Base-by-base conservation (phyloP, 2,888 invertebrate species). In the Deilephila elpenor region DNA sequence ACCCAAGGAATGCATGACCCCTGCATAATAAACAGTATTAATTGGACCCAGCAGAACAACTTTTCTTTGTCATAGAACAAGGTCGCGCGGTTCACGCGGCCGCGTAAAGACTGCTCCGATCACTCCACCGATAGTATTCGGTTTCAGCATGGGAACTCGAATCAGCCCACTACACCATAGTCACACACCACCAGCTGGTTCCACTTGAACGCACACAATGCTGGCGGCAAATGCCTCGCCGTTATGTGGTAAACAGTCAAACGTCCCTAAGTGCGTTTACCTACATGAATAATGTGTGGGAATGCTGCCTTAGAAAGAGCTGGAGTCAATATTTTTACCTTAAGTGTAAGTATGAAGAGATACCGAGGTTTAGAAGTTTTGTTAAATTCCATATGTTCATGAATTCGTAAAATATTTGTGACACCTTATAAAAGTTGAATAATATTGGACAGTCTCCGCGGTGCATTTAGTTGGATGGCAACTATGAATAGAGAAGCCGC, bases 81-180 rank as follows among this genome's bases (percentile, higher is more conserved):
- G 71, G 56, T 71, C 34, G 71, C 25, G 44, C 67, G 44, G 67
- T 67, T 51, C 67, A 62, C 73, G 59, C 59, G 60, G 20, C 37
- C 34, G 70, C 70, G 71, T 62, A 61, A 62, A 73, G 59, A 74
- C 67, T 59, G 72, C 64, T 62, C 72, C 75, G 60, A 71, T 73
- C 75, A 74, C 67, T 67, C 76, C 71, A 74, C 73, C 77, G 78
- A 75, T 73, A 77, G 76, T 81, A 78, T 81, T 75, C 60, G 70
- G 77, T 80, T 79, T 78, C 81, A 80, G 75, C 78, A 78, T 79
- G 81, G 76, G 77, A 81, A 79, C 72, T 53, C 29, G 62, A 20
- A 20, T 32, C 29, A n/a, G 20, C 59, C 44, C n/a, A 20, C 64
- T 14, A 11, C 67, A 59, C 67, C 56, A n/a, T 44, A 44, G 44